Conservation (phyloP, 2,113 vertebrate species). For the Otocyon megalotis region DNA sequence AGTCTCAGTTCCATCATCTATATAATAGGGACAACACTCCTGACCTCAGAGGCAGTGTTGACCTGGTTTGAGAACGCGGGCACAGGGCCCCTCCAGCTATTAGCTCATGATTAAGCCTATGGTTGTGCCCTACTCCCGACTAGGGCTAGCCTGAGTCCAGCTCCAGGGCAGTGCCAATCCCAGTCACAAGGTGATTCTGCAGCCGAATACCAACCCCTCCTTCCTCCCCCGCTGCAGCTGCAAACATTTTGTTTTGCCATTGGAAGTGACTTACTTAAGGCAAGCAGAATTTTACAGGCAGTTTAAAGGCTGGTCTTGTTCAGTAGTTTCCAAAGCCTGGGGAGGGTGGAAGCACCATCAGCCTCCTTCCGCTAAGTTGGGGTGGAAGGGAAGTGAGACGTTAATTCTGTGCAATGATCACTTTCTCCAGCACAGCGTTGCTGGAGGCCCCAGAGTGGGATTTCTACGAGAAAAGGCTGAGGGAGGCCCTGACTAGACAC, state of each 20-base stretch:
- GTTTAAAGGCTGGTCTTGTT: constrained; percentile 78
- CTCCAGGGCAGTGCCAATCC: constrained; percentile 53
- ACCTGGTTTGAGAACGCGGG: constrained; percentile 26
- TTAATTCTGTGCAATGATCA: not conserved
- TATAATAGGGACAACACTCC: not conserved
- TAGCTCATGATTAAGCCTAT: not conserved
- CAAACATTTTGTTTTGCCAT: constrained; percentile 80
- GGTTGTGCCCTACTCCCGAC: constrained; percentile 1
- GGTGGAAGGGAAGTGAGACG: constrained; percentile 61
- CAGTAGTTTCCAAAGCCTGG: constrained; percentile 75
- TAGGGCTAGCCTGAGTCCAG: constrained; percentile 33
- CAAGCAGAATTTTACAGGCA: constrained; percentile 79
- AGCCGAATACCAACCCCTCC: constrained; percentile 36
- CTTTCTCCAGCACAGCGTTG: not conserved
- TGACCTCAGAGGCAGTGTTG: constrained; percentile 35
- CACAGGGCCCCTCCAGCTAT: not conserved
- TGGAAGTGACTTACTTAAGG: constrained; percentile 76
- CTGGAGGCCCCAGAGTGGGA: not conserved
- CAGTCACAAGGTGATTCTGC: constrained; percentile 57
- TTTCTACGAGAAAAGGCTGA: not conserved
- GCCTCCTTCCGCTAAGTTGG: not conserved
- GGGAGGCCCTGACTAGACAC: not conserved
- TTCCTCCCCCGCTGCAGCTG: constrained; percentile 60
- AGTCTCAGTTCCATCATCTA: not conserved
- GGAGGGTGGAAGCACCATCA: not conserved